Evolutionary conservation across 2,113 vertebrate species (phyloP), one percentile per base, ranked within the genome.

Genomic region (Xiphorhynchus elegans): DNA sequence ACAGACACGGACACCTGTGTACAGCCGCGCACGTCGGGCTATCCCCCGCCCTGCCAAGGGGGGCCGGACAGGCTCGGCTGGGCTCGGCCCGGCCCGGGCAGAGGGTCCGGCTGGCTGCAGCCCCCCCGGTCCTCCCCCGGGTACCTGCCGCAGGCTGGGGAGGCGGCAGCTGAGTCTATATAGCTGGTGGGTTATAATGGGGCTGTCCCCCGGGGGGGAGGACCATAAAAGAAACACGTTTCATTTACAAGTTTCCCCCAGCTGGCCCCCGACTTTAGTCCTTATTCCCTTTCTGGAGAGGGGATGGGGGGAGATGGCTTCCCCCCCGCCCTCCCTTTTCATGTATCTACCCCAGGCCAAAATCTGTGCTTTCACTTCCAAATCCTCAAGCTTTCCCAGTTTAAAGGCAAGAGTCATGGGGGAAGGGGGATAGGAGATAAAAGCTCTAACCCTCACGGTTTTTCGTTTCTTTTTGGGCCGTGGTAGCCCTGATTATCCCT

Each of bases 201-300:
- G 80, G 63, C 87, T 91, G 80, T 90, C 76, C 94, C 95, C 80
- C 66, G 70, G 86, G 67, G 94, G 84, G 80, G 80, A 72, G 84
- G 50, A 35, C 69, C 84, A 93, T 94, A 81, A 95, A 96, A 93
- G 93, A 93, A 95, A 94, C 94, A 87, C 84, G 78, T 89, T 96
- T 84, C 84, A 84, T 94, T 84, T 89, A 94, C 90, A 87, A 89
- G 88, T n/a, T 91, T 84, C 56, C 85, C 90, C 93, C 96, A 94
- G 93, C 93, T 91, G 94, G 93, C 82, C 95, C 85, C 90, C 94
- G 67, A 93, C 76, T 96, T 88, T 7, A 67, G 87, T 86, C 84
- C 73, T 86, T 87, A 59, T 55, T 93, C 68, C 28, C 35, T 70
- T 59, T 84, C 53, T 80, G 74, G 26, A 80, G 63, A 84, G n/a